Conservation (phyloP, 2,888 invertebrate genomes). For the Drosophila leonis region DNA sequence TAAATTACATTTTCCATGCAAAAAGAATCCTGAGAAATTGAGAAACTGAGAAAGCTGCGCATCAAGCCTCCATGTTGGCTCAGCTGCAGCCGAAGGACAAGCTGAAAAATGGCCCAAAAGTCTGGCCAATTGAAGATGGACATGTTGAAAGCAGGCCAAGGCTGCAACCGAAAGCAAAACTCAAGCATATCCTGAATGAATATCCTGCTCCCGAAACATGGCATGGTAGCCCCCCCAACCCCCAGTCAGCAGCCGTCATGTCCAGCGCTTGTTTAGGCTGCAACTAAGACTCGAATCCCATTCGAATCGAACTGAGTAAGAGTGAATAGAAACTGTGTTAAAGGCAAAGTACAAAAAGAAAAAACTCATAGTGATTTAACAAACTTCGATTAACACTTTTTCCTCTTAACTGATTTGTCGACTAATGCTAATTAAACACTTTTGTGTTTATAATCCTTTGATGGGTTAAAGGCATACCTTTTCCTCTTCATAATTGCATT, state of each 20-base stretch:
- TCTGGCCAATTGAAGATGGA: constrained; percentile 53
- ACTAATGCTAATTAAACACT: constrained; percentile 8
- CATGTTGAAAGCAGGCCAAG: constrained; percentile 52
- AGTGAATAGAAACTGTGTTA: background rate
- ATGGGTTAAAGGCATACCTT: background rate
- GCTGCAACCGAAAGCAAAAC: constrained; percentile 29
- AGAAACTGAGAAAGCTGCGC: constrained; percentile 43
- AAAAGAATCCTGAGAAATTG: constrained; percentile 30
- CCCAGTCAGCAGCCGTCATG: background rate
- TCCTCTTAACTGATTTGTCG: background rate
- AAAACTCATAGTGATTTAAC: background rate
- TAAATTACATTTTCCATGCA: constrained; percentile 68
- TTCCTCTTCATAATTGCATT: background rate
- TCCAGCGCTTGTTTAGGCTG: constrained; percentile 23
- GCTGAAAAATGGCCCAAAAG: constrained; percentile 40
- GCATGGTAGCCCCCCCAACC: background rate
- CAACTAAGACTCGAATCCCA: background rate
- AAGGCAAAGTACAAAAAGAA: background rate
- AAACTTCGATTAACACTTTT: constrained; percentile 1
- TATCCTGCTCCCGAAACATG: constrained; percentile 22
- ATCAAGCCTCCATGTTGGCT: constrained; percentile 20
- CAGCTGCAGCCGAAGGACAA: constrained; percentile 10
- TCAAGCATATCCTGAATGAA: constrained; percentile 12
- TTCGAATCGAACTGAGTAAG: background rate
- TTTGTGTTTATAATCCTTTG: background rate